Percentiles rank a stretch among this genome's conserved stretches.
Conservation (phyloP, 2,797 vertebrate species). For the Hoplostethus mediterraneus region DNA sequence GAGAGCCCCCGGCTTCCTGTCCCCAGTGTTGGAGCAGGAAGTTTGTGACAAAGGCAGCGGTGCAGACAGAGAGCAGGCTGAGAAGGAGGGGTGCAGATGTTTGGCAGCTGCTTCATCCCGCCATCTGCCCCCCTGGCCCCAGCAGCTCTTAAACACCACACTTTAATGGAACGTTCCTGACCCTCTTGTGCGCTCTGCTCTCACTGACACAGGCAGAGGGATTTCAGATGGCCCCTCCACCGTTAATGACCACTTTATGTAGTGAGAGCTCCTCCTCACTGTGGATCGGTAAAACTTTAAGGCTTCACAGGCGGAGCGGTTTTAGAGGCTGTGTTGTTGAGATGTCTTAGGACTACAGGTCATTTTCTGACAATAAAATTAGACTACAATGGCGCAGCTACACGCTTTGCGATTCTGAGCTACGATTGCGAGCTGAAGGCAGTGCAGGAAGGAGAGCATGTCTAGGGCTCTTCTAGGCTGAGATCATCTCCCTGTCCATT, state of each 20-base stretch:
- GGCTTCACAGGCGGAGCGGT: constrained; percentile 31
- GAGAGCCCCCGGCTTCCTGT: constrained; percentile 34
- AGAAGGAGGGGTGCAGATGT: constrained; percentile 79
- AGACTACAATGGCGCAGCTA: constrained; percentile 76
- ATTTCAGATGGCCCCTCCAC: constrained; percentile 56
- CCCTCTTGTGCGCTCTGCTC: constrained; percentile 69
- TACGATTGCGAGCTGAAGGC: constrained; percentile 72
- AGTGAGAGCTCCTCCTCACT: constrained; percentile 30
- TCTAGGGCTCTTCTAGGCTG: constrained; percentile 68
- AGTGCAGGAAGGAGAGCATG: constrained; percentile 59
- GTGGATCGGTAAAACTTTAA: constrained; percentile 34
- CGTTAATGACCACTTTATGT: constrained; percentile 44
- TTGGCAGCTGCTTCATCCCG: constrained; percentile 78
- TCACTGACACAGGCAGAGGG: constrained; percentile 50
- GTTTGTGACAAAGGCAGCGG: constrained; percentile 71
- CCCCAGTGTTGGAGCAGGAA: constrained; percentile 51
- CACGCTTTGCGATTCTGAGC: constrained; percentile 52
- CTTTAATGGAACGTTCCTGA: constrained; percentile 79
- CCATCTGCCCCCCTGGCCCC: constrained; percentile 75
- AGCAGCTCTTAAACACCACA: constrained; percentile 84
- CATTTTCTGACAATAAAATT: constrained; percentile 78
- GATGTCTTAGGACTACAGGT: constrained; percentile 64
- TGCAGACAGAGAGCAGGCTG: constrained; percentile 66
- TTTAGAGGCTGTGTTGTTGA: constrained; percentile 57
- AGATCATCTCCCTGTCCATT: constrained; percentile 70